Conservation (phyloP, 1,140 invertebrate genomes). For the Neodiprion fabricii region DNA sequence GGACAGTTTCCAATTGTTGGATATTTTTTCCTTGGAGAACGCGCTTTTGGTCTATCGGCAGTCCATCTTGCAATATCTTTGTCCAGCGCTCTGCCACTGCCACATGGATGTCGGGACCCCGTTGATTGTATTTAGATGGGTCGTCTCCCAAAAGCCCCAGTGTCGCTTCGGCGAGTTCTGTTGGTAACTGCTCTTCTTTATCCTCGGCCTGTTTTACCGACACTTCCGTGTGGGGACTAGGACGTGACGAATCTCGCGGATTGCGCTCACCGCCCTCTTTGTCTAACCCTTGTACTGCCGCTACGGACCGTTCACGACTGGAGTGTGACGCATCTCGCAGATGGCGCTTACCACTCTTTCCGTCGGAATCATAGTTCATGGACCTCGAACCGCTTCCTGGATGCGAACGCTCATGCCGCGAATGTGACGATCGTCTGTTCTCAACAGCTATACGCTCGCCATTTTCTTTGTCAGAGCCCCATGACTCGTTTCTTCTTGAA, state of each 20-base stretch:
- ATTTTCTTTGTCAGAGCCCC: conserved; percentile 18
- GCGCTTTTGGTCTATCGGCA: conserved; percentile 16
- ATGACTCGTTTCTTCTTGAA: conserved; percentile 5
- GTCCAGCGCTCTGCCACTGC: conserved; percentile 19
- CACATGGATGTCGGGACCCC: conserved; percentile 11
- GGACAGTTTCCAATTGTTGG: conserved; percentile 18
- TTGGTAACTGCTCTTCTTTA: conserved; percentile 5
- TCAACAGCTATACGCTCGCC: conserved; percentile 21
- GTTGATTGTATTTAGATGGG: conserved; percentile 17
- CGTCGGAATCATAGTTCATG: conserved; percentile 17
- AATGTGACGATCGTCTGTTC: conserved; percentile 23
- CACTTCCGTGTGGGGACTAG: neutral
- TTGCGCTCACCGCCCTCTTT: conserved; percentile 3
- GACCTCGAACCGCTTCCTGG: conserved; percentile 16
- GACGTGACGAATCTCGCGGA: neutral
- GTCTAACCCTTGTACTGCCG: conserved; percentile 17
- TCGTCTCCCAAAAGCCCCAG: conserved; percentile 1
- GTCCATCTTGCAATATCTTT: conserved; percentile 20
- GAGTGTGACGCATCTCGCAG: conserved; percentile 22
- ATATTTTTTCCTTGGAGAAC: conserved; percentile 15
- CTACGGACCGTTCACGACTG: conserved; percentile 12
- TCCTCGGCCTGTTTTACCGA: neutral
- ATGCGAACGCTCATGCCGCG: conserved; percentile 1
- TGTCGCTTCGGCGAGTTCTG: neutral
- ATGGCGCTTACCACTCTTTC: conserved; percentile 20